Evolutionary conservation across 2,113 vertebrate species (phyloP), one percentile per base, ranked within the genome.

Genomic region (Stegostoma tigrinum): DNA sequence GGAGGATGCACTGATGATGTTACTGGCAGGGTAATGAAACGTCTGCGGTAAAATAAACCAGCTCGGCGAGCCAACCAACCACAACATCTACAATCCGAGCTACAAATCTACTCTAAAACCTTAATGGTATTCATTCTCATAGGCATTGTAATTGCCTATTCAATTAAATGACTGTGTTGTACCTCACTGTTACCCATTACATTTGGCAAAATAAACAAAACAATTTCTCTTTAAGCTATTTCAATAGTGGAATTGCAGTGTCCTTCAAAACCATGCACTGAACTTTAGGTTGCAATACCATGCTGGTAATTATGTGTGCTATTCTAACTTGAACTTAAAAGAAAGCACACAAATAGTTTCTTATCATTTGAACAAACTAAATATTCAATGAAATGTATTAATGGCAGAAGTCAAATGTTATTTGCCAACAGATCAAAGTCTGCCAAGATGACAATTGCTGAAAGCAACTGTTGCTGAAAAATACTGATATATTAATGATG

Each of bases 351-450:
- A 72, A 68, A 95, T 45, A 94, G 64, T 3, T 42, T 91, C n/a
- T 0, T 45, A 21, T 48, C 10, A 95, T 95, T 70, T 95, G 64
- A 94, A 19, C 34, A 94, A 24, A 70, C 24, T 94, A 68, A 95
- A 72, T 68, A 48, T 15, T 95, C 93, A 95, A 23, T 95, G 67
- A 95, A 95, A 68, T 72, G 48, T 70, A 48, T 24, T 67, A 68
- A 94, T 15, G 8, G 21, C 67, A 68, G 68, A 94, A 24, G 23
- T 66, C 38, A 94, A 94, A 94, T 42, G 6, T 45, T 0, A 70
- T 95, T 70, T 30, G 93, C 42, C 93, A 67, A 10, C 64, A 94
- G 66, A 27, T 94, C 5, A 38, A 91, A 91, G 15, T 90, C 55
- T 91, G 89, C 17, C 15, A 21, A 66, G 34, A 93, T 66, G 61